These are phyloP conservation scores for Acleris emargana DNA, from an alignment of 2,888 invertebrate genomes.

Conservation along the genomic window DNA sequence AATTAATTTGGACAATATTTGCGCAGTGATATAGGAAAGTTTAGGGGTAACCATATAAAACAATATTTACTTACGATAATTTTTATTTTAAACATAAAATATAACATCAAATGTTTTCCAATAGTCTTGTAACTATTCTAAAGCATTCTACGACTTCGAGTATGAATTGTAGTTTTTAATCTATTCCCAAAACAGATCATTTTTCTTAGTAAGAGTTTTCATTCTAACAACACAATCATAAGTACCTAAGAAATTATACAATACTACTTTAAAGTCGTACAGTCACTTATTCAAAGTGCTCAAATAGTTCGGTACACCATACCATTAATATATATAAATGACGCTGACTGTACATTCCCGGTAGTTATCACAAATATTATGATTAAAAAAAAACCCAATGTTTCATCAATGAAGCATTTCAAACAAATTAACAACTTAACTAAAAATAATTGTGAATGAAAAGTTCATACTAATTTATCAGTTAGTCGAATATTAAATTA, in stretches of 20 bases:
- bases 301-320: too few relatives aligned
- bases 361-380: neutral
- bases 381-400: neutral
- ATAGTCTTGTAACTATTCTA: slow-evolving; percentile 8
- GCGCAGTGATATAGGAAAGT: too few relatives aligned
- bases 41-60: slow-evolving; percentile 3
- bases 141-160: slow-evolving; percentile 5
- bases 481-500: too few relatives aligned
- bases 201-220: neutral
- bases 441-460: slow-evolving; percentile 17
- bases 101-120: slow-evolving; percentile 16
- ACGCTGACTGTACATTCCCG: too few relatives aligned
- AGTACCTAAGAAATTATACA: too few relatives aligned
- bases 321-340: too few relatives aligned
- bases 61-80: slow-evolving; percentile 13
- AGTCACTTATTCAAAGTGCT: too few relatives aligned
- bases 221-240: too few relatives aligned
- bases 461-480: slow-evolving; percentile 6
- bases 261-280: too few relatives aligned
- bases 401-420: neutral
- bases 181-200: slow-evolving; percentile 2
- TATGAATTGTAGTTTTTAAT: neutral
- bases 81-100: slow-evolving; percentile 25
- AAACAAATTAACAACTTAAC: slow-evolving; percentile 26
- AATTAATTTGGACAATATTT: too few relatives aligned